phyloP scores from a whole-genome alignment of 30 jellyfish, hydroid and myxozoan genomes.

The Chironex yamaguchii region DNA sequence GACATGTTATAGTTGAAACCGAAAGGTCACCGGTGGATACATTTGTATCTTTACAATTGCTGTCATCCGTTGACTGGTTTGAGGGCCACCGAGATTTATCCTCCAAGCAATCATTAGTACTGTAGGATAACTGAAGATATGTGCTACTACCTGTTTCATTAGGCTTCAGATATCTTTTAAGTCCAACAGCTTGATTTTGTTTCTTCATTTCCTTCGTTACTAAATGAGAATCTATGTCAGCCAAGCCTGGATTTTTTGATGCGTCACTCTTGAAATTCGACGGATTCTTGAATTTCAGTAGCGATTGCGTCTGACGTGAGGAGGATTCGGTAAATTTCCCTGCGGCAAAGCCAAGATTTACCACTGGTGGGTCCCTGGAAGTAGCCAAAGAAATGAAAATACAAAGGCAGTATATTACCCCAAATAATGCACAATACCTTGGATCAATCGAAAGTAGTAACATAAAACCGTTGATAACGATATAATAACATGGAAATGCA shows the following conservation, averaged over 20 bases:
- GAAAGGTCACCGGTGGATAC: too few species aligned
- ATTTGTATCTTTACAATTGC: too few species aligned
- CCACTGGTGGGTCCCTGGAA: constrained; percentile 88
- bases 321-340: constrained; percentile 68
- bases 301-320: constrained; percentile 39
- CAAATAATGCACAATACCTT: too few species aligned
- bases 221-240: not conserved
- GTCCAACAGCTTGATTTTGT: not conserved
- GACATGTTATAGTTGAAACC: not conserved
- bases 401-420: too few species aligned
- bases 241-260: not conserved
- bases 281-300: not conserved
- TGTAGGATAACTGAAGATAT: too few species aligned
- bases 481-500: too few species aligned
- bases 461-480: too few species aligned
- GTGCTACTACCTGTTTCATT: too few species aligned
- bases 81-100: not conserved
- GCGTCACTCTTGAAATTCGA: not conserved
- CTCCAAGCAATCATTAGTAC: too few species aligned
- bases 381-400: too few species aligned
- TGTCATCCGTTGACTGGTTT: too few species aligned
- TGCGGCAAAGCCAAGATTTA: constrained; percentile 73
- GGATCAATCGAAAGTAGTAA: too few species aligned
- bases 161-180: not conserved
- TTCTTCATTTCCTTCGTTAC: not conserved